Evolutionary conservation across 2,888 invertebrate genomes (phyloP).

Genomic region (Allygus modestus): DNA sequence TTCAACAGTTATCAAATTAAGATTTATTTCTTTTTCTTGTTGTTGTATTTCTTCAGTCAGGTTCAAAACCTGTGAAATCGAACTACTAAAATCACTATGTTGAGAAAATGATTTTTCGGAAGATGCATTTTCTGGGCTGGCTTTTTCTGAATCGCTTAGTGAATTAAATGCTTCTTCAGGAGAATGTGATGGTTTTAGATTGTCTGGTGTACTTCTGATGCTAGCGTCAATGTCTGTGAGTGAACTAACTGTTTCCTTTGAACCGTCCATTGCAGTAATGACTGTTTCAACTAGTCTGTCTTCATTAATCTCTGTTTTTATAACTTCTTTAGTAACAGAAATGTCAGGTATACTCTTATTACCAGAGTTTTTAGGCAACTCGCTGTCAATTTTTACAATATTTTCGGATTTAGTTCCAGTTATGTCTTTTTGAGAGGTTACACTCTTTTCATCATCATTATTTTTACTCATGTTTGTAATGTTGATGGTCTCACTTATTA

Average conservation of each 20-base stretch:
- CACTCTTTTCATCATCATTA: not conserved
- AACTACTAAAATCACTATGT: not conserved
- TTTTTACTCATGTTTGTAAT: not conserved
- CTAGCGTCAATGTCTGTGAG: not conserved
- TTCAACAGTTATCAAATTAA: not conserved
- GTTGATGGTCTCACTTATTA: not conserved
- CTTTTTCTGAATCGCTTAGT: not conserved
- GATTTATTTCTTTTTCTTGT: not conserved
- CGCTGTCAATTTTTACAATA: not conserved
- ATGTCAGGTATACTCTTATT: conserved; percentile 42
- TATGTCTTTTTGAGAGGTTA: not conserved
- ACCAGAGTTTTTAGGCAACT: not conserved
- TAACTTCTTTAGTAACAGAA: conserved; percentile 19
- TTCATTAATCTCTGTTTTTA: conserved; percentile 8
- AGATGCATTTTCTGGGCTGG: conserved; percentile 24
- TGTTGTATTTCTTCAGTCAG: not conserved
- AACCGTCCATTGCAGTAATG: not conserved
- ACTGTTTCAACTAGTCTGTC: not conserved
- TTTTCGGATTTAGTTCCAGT: not conserved
- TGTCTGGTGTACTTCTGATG: not conserved
- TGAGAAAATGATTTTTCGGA: not conserved
- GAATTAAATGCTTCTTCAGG: not conserved
- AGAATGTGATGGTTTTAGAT: not conserved
- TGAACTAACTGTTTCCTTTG: not conserved
- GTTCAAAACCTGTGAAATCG: not conserved